phyloP scores from a whole-genome alignment of 2,888 invertebrate genomes.

The Linnaemya vulpina region DNA sequence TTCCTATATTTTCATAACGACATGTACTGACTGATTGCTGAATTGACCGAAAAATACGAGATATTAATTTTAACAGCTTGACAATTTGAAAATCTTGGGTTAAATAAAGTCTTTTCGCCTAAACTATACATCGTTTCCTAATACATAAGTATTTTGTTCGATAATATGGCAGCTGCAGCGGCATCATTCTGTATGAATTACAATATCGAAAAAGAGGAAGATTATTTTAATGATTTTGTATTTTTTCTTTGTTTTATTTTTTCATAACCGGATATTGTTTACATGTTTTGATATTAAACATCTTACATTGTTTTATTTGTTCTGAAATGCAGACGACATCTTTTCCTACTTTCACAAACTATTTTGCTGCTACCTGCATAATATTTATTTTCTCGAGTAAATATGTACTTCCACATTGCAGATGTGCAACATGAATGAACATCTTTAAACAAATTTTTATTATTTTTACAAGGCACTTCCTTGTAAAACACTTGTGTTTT shows the following conservation, averaged over 20 bases:
- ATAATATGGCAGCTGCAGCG: background rate
- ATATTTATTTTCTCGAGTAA: conserved; percentile 28
- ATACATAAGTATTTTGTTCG: too few species aligned
- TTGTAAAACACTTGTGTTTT: conserved; percentile 20
- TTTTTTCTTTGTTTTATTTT: background rate
- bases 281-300: background rate
- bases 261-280: conserved; percentile 37
- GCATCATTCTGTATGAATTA: background rate
- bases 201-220: background rate
- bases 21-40: too few species aligned
- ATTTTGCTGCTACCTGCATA: conserved; percentile 52
- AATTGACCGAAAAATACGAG: too few species aligned
- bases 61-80: too few species aligned
- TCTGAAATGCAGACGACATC: background rate
- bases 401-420: conserved; percentile 27
- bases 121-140: background rate
- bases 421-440: conserved; percentile 17
- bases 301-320: background rate
- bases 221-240: background rate
- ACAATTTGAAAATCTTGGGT: background rate
- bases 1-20: too few species aligned
- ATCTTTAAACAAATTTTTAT: conserved; percentile 19
- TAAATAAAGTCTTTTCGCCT: background rate
- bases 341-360: background rate
- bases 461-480: background rate